Evolutionary conservation across 2,888 invertebrate genomes (phyloP).

Genomic region (Nezara viridula): DNA sequence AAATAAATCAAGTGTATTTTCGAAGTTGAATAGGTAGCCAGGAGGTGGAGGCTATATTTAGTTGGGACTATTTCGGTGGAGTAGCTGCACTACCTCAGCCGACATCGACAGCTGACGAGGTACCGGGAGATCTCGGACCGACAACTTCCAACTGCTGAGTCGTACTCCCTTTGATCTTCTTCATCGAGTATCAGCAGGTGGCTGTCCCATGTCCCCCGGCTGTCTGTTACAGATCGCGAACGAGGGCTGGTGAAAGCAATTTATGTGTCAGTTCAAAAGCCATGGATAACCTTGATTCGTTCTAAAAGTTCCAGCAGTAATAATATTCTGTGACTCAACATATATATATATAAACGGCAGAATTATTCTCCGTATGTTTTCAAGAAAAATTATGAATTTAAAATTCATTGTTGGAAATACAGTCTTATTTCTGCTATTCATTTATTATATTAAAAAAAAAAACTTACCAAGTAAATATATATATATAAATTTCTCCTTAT

Average conservation of each 20-base stretch:
- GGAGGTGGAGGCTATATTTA: background rate
- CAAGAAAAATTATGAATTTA: too few relatives aligned
- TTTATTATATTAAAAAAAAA: too few relatives aligned
- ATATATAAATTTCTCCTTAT: too few relatives aligned
- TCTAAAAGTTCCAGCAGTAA: background rate
- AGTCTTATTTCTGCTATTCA: too few relatives aligned
- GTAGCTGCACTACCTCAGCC: background rate
- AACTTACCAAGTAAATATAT: too few relatives aligned
- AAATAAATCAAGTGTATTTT: conserved; percentile 31
- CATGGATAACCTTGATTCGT: background rate
- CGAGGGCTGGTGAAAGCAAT: background rate
- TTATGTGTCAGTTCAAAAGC: background rate
- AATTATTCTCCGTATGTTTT: too few relatives aligned
- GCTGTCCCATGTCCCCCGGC: background rate
- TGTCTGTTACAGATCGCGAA: background rate
- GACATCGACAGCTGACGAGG: background rate
- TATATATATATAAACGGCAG: too few relatives aligned
- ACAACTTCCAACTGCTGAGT: background rate
- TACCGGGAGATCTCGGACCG: background rate
- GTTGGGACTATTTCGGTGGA: background rate
- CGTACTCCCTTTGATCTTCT: background rate
- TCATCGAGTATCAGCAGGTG: background rate
- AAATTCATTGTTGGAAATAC: too few relatives aligned
- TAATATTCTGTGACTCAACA: too few relatives aligned
- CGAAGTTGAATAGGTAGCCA: background rate